Percentiles rank a stretch among this genome's conserved stretches.
These are phyloP conservation scores for Gallirallus australis DNA, from an alignment of 2,797 vertebrate genomes.

Conservation along the genomic window DNA sequence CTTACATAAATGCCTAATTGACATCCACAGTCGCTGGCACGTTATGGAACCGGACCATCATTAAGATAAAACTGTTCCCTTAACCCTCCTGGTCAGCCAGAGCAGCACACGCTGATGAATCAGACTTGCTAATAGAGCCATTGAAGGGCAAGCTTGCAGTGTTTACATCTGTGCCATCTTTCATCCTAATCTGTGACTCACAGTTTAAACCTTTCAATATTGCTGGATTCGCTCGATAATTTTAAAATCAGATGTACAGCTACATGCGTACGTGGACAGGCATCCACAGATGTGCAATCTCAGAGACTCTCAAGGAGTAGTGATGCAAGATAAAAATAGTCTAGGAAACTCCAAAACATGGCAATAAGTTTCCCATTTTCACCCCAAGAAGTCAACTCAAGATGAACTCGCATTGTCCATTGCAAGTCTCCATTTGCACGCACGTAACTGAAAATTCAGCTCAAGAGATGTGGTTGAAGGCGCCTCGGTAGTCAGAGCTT, in stretches of 20 bases:
- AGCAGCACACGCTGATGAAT: neutral
- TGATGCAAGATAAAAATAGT: neutral
- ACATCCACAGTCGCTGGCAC: neutral
- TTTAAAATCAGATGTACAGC: neutral
- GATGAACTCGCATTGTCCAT: neutral
- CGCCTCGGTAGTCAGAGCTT: neutral
- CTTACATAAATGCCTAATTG: constrained; percentile 24
- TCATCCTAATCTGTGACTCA: neutral
- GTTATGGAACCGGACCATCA: neutral
- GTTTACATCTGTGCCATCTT: neutral
- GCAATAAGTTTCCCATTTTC: neutral
- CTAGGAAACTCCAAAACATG: neutral
- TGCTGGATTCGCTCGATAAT: neutral
- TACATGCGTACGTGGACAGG: fast-evolving
- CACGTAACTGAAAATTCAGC: neutral
- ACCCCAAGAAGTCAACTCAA: neutral
- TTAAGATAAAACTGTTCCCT: constrained; percentile 28
- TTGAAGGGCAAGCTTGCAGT: neutral
- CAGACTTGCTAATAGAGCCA: neutral
- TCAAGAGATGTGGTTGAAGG: neutral
- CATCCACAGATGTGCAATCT: neutral
- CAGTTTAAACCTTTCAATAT: neutral
- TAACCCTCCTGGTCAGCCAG: constrained; percentile 19
- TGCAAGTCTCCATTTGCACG: neutral
- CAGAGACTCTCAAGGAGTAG: neutral